These are phyloP conservation scores for Leptinotarsa peninsularis DNA, from an alignment of 2,888 invertebrate genomes.

Conservation along the genomic window DNA sequence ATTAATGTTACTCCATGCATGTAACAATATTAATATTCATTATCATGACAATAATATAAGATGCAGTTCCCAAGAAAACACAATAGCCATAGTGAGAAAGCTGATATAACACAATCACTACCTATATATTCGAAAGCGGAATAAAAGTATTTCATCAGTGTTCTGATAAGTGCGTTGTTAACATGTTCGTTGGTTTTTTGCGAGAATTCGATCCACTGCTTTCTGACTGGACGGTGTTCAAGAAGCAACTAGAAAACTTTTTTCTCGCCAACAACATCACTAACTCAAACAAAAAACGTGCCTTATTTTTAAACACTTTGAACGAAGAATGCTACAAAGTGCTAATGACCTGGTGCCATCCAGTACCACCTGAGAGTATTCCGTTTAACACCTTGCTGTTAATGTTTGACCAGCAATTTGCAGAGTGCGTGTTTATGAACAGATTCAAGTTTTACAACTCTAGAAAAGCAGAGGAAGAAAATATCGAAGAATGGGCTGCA, in stretches of 20 bases:
- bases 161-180: not conserved
- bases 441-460: slow-evolving; percentile 47
- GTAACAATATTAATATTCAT: not conserved
- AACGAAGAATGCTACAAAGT: slow-evolving; percentile 50
- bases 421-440: slow-evolving; percentile 35
- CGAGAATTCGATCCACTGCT: slow-evolving; percentile 33
- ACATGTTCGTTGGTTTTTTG: slow-evolving; percentile 32
- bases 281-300: slow-evolving; percentile 40
- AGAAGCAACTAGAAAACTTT: slow-evolving; percentile 42
- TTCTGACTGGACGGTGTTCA: slow-evolving; percentile 44
- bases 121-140: not conserved
- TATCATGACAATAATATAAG: not conserved
- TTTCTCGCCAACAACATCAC: slow-evolving; percentile 44
- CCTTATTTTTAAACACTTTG: slow-evolving; percentile 47
- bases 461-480: slow-evolving; percentile 40
- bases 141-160: not conserved
- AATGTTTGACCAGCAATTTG: slow-evolving; percentile 44
- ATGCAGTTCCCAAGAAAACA: not conserved
- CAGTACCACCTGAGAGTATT: slow-evolving; percentile 41
- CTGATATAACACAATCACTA: not conserved
- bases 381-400: slow-evolving; percentile 38
- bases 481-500: slow-evolving; percentile 46
- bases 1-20: not conserved
- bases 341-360: slow-evolving; percentile 41
- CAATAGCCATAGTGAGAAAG: slow-evolving; percentile 1